Base-by-base conservation (phyloP, 92 coral and sea anemone genomes). In the Chrysogorgia sp. region DNA sequence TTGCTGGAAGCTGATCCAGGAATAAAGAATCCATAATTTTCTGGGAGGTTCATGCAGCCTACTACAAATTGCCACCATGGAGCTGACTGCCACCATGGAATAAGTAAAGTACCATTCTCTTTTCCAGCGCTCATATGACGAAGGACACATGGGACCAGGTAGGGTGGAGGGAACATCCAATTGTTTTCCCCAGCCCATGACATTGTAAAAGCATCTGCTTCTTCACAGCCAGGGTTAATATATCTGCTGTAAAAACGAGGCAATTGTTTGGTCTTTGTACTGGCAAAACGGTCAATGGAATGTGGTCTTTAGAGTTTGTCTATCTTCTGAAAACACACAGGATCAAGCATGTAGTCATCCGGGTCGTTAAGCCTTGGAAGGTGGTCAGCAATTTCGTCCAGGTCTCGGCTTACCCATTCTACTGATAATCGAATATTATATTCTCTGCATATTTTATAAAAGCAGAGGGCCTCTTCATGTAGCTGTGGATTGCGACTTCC, bases 71-170 rank as follows among this genome's bases (percentile, higher is more conserved):
- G 90, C 87, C 90, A 89, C 90, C 90, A 89, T 8, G 82, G 84
- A 34, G 92, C 89, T 22, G 92, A 85, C 23, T 67, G 84, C 92
- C 92, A 82, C 21, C 80, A 70, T 14, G 90, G 94, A 67, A 86
- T 77, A 43, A 82, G 29, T 45, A 86, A 76, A 25, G 94, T 87
- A 24, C 90, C 91, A 29, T 71, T 67, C 71, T 90, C 89, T 17
- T 45, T 45, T 6, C 83, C 76, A 10, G 61, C 53, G 37, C 26
- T 5, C 93, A 90, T 86, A 75, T 90, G 94, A 33, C 81, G 66
- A 31, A 86, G 56, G 12, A 87, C 78, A 40, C 83, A 58, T 35
- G 94, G 59, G 21, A 83, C 58, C 25, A 86, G 76, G 53, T 70
- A 80, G 1, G 85, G 79, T 26, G 88, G 90, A 34, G 90, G 90